These are phyloP conservation scores for Anguilla obscura DNA, from an alignment of 2,797 vertebrate species.

Conservation along the genomic window DNA sequence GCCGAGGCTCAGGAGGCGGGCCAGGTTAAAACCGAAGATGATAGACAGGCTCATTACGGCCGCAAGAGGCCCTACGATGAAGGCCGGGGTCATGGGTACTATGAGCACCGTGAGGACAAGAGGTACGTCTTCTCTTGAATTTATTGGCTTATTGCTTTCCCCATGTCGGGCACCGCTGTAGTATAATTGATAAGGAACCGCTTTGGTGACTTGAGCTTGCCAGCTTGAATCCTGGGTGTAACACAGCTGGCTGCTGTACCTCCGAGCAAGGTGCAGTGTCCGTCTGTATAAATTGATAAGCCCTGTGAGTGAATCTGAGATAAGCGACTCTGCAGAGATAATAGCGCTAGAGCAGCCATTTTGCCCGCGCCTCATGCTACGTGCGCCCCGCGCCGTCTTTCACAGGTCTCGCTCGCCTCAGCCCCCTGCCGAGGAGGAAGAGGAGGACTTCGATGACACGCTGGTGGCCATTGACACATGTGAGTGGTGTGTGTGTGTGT, in stretches of 20 bases:
- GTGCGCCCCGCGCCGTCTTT: not conserved
- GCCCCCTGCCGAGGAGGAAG: constrained; percentile 89
- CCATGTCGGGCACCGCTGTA: not conserved
- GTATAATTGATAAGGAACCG: not conserved
- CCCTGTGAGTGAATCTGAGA: too few relatives aligned
- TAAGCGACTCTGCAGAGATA: not conserved
- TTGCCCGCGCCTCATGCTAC: not conserved
- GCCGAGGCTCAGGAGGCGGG: constrained; percentile 28
- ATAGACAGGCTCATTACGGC: constrained; percentile 61
- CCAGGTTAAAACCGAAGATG: constrained; percentile 67
- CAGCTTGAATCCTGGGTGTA: not conserved
- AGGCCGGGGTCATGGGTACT: constrained; percentile 79
- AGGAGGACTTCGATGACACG: constrained; percentile 87
- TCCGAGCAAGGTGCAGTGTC: not conserved
- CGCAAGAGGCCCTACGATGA: constrained; percentile 86
- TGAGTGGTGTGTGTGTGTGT: constrained; percentile 65
- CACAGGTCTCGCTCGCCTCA: constrained; percentile 87
- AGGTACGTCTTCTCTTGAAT: constrained; percentile 64
- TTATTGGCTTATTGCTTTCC: not conserved
- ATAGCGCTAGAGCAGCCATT: not conserved
- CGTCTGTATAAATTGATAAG: too few relatives aligned
- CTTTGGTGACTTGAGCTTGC: not conserved
- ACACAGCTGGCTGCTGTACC: not conserved
- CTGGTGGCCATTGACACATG: constrained; percentile 90
- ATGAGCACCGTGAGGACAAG: constrained; percentile 87